Conservation (phyloP, 2,888 invertebrate genomes). For the Drosophila diplacantha region DNA sequence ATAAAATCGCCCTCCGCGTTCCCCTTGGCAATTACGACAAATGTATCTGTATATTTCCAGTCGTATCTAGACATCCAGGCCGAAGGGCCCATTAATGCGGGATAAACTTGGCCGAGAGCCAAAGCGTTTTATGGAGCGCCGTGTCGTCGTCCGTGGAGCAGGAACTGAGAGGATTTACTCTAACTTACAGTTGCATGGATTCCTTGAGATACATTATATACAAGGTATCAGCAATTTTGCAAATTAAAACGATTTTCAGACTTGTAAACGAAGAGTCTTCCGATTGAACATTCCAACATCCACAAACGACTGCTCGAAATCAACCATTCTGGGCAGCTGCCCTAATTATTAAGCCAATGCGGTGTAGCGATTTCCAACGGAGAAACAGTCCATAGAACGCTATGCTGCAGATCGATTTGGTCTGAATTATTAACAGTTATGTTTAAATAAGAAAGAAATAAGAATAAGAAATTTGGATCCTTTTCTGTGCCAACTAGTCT, state of each 20-base stretch:
- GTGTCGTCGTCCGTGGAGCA: background rate
- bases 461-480: no score
- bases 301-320: no score
- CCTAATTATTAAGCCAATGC: no score
- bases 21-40: conserved; percentile 38
- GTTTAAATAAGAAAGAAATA: background rate
- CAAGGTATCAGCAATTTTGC: background rate
- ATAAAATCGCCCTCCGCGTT: conserved; percentile 14
- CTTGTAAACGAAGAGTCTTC: background rate
- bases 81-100: conserved; percentile 6
- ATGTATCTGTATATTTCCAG: conserved; percentile 5
- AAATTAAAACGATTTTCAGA: background rate
- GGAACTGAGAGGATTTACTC: background rate
- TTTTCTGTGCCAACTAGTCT: background rate
- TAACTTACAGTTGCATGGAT: background rate
- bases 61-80: background rate
- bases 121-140: background rate
- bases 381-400: no score
- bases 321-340: no score
- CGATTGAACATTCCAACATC: no score
- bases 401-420: no score
- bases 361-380: no score
- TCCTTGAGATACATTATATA: no score
- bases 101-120: background rate
- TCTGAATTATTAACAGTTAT: no score